These are phyloP conservation scores for Drosophila putrida DNA, from an alignment of 2,888 invertebrate genomes.

Conservation along the genomic window DNA sequence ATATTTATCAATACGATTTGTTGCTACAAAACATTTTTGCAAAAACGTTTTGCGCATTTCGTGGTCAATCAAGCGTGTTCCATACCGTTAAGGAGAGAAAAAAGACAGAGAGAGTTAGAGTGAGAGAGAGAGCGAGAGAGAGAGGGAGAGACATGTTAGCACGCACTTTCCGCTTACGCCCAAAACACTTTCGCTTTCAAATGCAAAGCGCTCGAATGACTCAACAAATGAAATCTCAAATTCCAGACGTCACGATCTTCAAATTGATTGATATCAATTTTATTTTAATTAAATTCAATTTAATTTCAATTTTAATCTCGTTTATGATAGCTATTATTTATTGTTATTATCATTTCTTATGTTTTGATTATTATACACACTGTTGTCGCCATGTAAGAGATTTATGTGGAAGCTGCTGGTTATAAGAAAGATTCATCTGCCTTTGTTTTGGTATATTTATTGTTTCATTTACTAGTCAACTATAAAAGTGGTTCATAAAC, in stretches of 20 bases:
- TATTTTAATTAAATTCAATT: conserved; percentile 12
- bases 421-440: too few species aligned
- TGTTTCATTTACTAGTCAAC: too few species aligned
- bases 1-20: conserved; percentile 26
- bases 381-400: neutral
- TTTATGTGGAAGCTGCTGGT: neutral
- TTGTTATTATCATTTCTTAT: neutral
- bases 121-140: neutral
- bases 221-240: conserved; percentile 29
- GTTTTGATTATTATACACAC: neutral
- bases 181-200: conserved; percentile 75
- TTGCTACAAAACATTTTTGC: conserved; percentile 21
- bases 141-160: conserved; percentile 27
- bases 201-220: conserved; percentile 32
- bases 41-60: conserved; percentile 25
- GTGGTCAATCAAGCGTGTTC: conserved; percentile 43
- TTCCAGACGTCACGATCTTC: conserved; percentile 10
- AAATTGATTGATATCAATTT: conserved; percentile 18
- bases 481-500: too few species aligned
- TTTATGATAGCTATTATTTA: conserved; percentile 3
- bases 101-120: neutral
- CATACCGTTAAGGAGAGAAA: too few species aligned
- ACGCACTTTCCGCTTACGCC: conserved; percentile 50
- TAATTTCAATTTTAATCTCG: neutral
- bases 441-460: too few species aligned